These are phyloP conservation scores for Okapia johnstoni DNA, from an alignment of 2,113 vertebrate genomes.

Conservation along the genomic window DNA sequence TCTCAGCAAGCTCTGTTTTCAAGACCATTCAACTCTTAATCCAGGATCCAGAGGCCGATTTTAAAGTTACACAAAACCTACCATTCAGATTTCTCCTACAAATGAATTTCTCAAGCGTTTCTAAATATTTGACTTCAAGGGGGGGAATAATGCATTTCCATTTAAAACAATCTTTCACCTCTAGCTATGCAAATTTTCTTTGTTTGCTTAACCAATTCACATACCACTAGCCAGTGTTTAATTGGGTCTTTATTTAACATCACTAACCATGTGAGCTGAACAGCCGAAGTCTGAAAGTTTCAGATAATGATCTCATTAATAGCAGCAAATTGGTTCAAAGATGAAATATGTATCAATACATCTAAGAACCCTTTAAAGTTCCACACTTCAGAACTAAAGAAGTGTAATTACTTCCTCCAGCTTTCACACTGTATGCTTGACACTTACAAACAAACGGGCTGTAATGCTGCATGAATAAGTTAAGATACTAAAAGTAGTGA, in stretches of 20 bases:
- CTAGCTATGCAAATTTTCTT: slow-evolving; percentile 55
- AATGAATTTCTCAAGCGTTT: slow-evolving; percentile 70
- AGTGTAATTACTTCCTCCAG: slow-evolving; percentile 42
- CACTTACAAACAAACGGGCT: not conserved
- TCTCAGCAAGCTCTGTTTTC: slow-evolving; percentile 54
- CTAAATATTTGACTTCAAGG: slow-evolving; percentile 73
- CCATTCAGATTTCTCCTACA: slow-evolving; percentile 64
- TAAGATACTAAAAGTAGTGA: slow-evolving; percentile 50
- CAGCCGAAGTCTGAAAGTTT: slow-evolving; percentile 33
- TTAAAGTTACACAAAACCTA: slow-evolving; percentile 69
- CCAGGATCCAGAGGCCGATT: slow-evolving; percentile 16
- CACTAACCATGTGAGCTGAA: not conserved
- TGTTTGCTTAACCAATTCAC: slow-evolving; percentile 42
- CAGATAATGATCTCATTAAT: slow-evolving; percentile 62
- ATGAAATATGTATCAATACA: slow-evolving; percentile 65
- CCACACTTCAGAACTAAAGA: not conserved
- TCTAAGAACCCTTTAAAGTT: slow-evolving; percentile 32
- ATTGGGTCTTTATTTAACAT: slow-evolving; percentile 38
- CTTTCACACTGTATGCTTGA: not conserved
- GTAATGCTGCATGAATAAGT: slow-evolving; percentile 11
- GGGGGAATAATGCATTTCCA: slow-evolving; percentile 41
- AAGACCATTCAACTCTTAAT: slow-evolving; percentile 61
- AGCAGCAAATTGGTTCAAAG: slow-evolving; percentile 61
- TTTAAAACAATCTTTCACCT: slow-evolving; percentile 69
- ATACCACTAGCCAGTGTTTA: slow-evolving; percentile 33